Evolutionary conservation across 30 jellyfish, hydroid and myxozoan species (phyloP).

Genomic region (Aurelia coerulea): DNA sequence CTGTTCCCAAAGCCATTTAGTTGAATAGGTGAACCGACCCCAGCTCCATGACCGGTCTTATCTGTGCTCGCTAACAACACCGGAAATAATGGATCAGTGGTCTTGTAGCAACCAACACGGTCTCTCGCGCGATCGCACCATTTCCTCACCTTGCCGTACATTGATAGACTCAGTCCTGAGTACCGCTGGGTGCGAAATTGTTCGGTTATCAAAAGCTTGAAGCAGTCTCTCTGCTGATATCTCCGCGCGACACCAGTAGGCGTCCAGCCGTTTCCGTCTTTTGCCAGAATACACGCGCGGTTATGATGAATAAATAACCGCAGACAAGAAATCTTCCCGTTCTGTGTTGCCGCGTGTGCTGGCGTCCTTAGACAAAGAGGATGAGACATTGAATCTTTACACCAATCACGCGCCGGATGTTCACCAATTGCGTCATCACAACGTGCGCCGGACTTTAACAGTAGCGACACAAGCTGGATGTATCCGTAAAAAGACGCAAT

Average conservation of each 20-base stretch:
- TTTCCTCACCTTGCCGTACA: slow-evolving; percentile 63
- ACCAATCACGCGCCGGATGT: slow-evolving; percentile 77
- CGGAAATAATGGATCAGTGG: slow-evolving; percentile 39
- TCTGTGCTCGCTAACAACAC: slow-evolving; percentile 36
- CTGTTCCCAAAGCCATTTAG: slow-evolving; percentile 62
- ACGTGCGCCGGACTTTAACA: slow-evolving; percentile 75
- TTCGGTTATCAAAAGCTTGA: slow-evolving; percentile 56
- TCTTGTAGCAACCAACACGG: slow-evolving; percentile 57
- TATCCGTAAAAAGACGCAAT: slow-evolving; percentile 72
- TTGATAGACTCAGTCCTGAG: slow-evolving; percentile 60
- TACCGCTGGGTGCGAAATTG: slow-evolving; percentile 56
- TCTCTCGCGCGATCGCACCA: slow-evolving; percentile 81
- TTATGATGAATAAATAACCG: slow-evolving; percentile 72
- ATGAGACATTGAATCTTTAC: slow-evolving; percentile 30
- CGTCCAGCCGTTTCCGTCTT: slow-evolving; percentile 63
- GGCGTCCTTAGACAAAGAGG: slow-evolving; percentile 65
- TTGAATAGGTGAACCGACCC: slow-evolving; percentile 71
- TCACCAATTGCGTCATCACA: slow-evolving; percentile 77
- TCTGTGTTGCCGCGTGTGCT: slow-evolving; percentile 76
- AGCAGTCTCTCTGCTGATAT: slow-evolving; percentile 62
- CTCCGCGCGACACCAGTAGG: slow-evolving; percentile 73
- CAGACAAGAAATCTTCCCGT: slow-evolving; percentile 58
- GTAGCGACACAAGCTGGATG: slow-evolving; percentile 64
- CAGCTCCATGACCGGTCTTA: slow-evolving; percentile 51
- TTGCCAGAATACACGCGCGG: slow-evolving; percentile 60